These are phyloP conservation scores for Lepidocolaptes lacrymiger DNA, from an alignment of 2,797 vertebrate genomes.

Conservation along the genomic window DNA sequence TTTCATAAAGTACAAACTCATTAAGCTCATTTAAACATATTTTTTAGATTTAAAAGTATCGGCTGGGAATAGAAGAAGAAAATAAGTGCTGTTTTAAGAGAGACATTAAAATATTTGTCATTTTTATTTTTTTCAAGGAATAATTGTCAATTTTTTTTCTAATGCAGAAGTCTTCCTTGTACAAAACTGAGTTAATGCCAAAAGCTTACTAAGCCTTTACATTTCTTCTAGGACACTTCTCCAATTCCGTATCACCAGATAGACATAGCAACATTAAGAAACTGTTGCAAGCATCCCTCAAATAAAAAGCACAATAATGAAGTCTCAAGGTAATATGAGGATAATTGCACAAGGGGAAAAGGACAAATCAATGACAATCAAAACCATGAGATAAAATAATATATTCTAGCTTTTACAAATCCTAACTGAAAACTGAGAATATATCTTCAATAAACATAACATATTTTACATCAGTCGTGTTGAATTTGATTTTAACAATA, in stretches of 20 bases:
- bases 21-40: not conserved
- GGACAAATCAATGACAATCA: not conserved
- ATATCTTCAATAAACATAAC: constrained; percentile 32
- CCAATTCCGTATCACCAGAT: not conserved
- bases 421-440: not conserved
- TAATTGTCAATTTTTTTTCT: not conserved
- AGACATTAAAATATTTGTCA: not conserved
- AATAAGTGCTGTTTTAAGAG: not conserved
- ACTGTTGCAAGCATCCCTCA: not conserved
- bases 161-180: not conserved
- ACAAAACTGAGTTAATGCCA: not conserved
- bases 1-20: not conserved
- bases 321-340: not conserved
- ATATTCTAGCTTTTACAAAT: not conserved
- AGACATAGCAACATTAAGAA: not conserved
- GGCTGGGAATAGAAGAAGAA: not conserved
- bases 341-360: not conserved
- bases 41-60: not conserved
- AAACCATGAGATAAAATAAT: not conserved
- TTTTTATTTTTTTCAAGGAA: not conserved
- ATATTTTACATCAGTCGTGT: not conserved
- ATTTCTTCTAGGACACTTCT: not conserved
- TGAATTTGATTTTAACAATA: constrained; percentile 48
- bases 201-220: not conserved
- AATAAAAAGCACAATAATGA: not conserved